phyloP scores from a whole-genome alignment of 1,140 invertebrate species.

The Ylistrum balloti region DNA sequence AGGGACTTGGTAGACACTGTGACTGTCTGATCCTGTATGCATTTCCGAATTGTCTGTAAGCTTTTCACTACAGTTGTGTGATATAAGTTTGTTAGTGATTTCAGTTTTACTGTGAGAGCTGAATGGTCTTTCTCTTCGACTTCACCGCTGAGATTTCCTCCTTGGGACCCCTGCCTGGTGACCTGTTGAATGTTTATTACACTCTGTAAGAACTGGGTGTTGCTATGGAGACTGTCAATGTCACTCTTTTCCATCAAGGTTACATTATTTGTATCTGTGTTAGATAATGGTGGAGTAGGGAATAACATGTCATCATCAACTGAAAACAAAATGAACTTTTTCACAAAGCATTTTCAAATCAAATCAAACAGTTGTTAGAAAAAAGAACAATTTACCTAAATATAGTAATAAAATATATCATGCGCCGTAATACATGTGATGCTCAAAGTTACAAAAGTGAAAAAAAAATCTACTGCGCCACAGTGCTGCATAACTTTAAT shows the following conservation, averaged over 20 bases:
- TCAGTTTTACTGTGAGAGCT: not conserved
- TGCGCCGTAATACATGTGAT: too few species aligned
- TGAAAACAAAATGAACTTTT: not conserved
- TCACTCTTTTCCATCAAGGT: not conserved
- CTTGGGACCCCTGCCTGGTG: not conserved
- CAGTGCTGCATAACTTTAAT: too few species aligned
- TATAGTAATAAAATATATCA: too few species aligned
- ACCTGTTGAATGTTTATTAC: not conserved
- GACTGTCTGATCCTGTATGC: not conserved
- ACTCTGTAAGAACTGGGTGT: slow-evolving; percentile 9
- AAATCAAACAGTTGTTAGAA: too few species aligned
- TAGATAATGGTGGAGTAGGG: not conserved
- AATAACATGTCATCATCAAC: not conserved
- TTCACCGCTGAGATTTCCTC: not conserved
- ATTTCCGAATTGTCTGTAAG: not conserved
- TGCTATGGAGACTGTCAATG: not conserved
- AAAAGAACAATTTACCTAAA: too few species aligned
- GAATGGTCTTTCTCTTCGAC: not conserved
- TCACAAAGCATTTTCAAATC: too few species aligned
- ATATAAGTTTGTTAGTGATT: not conserved
- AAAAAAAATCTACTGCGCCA: too few species aligned
- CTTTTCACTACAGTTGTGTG: not conserved
- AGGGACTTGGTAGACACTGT: not conserved
- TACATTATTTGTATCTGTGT: not conserved
- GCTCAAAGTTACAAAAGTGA: too few species aligned